phyloP scores from a whole-genome alignment of 2,888 invertebrate species.

The Yponomeuta sedellus region DNA sequence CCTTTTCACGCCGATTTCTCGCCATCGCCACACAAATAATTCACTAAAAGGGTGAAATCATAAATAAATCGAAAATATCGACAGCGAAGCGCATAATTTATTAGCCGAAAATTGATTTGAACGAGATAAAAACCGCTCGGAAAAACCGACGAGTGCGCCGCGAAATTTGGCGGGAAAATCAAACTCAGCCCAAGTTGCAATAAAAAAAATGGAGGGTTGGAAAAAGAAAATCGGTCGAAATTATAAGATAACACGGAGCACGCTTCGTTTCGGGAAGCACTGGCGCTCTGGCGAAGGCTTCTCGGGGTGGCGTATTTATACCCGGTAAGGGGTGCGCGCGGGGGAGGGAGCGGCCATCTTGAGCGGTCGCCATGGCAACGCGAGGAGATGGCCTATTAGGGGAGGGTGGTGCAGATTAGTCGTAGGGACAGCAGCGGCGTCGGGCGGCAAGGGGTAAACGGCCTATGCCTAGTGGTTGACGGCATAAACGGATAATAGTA shows the following conservation, averaged over 20 bases:
- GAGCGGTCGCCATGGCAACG: slow-evolving; percentile 58
- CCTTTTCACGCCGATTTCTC: neutral
- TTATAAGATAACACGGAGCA: slow-evolving; percentile 31
- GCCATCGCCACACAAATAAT: neutral
- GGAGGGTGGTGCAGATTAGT: slow-evolving; percentile 73
- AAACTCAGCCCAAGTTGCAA: neutral
- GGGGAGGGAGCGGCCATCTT: slow-evolving; percentile 65
- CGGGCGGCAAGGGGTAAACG: neutral
- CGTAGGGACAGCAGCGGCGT: slow-evolving; percentile 48
- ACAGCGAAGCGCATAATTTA: neutral
- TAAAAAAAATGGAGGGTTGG: slow-evolving; percentile 25
- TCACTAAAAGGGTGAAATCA: neutral
- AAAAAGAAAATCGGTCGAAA: slow-evolving; percentile 28
- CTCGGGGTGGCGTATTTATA: slow-evolving; percentile 59
- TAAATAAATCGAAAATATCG: slow-evolving; percentile 15
- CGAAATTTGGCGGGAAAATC: slow-evolving; percentile 1
- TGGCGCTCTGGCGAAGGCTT: slow-evolving; percentile 57
- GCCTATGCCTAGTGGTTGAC: neutral
- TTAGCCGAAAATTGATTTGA: neutral
- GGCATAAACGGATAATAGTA: too few relatives aligned
- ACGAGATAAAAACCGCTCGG: neutral
- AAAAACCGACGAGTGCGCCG: neutral
- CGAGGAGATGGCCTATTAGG: slow-evolving; percentile 74
- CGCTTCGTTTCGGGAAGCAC: slow-evolving; percentile 39
- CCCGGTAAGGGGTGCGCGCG: slow-evolving; percentile 40